Base-by-base conservation (phyloP, 2,888 invertebrate genomes). In the Agrochola lota region DNA sequence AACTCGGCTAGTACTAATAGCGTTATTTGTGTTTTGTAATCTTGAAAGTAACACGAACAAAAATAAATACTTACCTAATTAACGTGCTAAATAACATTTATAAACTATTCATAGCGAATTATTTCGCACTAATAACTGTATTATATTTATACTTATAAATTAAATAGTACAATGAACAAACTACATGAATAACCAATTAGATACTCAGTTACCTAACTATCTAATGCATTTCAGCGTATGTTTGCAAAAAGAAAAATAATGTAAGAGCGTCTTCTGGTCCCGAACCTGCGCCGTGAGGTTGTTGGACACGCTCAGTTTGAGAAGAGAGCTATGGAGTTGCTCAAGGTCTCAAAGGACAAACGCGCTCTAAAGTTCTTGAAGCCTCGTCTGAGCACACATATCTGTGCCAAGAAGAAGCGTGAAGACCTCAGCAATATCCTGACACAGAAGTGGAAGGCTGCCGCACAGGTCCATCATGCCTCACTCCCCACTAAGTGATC, bases 361-460 rank as follows among this genome's bases (percentile, higher is more conserved):
- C 98, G 99, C 88, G 99, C 99, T 5, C 97, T 99, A 80, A 99
- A 99, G 96, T 99, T 99, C 98, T 97, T 99, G 94, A 99, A 99
- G 97, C 98, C 99, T 70, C 98, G 99, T 97, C 97, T 99, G 94
- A 99, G 99, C 92, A 99, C 99, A 90, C 99, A 99, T 97, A 98
- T 99, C 93, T 98, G 99, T 91, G 99, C 99, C 91, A 99, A 99
- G 98, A 99, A 99, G 98, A 99, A 99, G 99, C 98, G 99, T 97
- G 99, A 99, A 96, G 99, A 99, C 97, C 97, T 99, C 92, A 98
- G 99, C 97, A 98, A 98, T 95, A 99, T 99, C 84, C 97, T 99
- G 91, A 98, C 99, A 90, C 99, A 99, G 97, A 99, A 99, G 98
- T 98, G 99, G 96, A 99, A 99, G 97, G 99, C 99, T 30, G 98